phyloP scores from a whole-genome alignment of 2,888 invertebrate species.

The Lepidocyrtinus sp. region DNA sequence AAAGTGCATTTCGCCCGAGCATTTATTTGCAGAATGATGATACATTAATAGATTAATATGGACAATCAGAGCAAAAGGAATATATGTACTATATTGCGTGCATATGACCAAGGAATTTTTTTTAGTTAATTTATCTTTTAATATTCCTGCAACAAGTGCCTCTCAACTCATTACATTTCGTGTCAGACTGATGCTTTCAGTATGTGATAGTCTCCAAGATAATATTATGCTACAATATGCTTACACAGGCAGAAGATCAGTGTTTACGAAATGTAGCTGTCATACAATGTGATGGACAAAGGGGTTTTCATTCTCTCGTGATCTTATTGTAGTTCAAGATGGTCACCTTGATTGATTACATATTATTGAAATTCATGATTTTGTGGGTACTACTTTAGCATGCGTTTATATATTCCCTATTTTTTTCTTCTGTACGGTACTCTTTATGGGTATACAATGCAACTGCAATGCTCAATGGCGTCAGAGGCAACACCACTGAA shows the following conservation, averaged over 20 bases:
- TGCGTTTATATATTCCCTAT: neutral
- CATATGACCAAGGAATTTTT: conserved; percentile 8
- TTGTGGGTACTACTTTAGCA: neutral
- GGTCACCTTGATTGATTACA: conserved; percentile 57
- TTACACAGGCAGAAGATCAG: conserved; percentile 38
- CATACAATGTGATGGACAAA: conserved; percentile 58
- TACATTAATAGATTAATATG: conserved; percentile 29
- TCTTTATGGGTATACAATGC: neutral
- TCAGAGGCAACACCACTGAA: conserved; percentile 19
- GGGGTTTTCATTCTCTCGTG: conserved; percentile 26
- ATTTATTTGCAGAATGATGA: neutral
- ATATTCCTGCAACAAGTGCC: neutral
- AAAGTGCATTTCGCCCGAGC: too few relatives aligned
- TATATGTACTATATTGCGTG: too few relatives aligned
- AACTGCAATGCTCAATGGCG: conserved; percentile 20
- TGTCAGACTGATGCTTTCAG: neutral
- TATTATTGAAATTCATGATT: conserved; percentile 11
- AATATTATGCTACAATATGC: neutral
- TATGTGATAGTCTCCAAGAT: too few relatives aligned
- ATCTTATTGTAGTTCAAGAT: conserved; percentile 32
- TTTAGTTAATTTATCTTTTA: neutral
- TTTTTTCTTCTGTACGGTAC: neutral
- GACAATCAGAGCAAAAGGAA: conserved; percentile 48
- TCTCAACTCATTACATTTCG: neutral
- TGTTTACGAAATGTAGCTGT: conserved; percentile 51